Evolutionary conservation across 1,140 invertebrate species (phyloP), one percentile per base, ranked within the genome.

Genomic region (Battus philenor): DNA sequence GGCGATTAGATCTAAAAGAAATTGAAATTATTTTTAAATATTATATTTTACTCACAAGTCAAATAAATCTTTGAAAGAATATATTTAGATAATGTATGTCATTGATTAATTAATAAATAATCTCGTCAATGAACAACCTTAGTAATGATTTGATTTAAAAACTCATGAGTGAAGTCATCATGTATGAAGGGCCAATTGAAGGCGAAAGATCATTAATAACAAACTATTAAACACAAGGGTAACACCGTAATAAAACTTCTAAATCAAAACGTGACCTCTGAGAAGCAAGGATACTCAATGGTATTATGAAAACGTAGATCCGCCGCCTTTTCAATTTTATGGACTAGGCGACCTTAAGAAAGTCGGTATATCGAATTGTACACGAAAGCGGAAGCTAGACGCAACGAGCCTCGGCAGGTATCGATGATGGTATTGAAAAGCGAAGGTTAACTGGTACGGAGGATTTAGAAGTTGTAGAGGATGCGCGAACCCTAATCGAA

Each of bases 221-320:
- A 55, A 66, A 70, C 63, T 54, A 67, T 61, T 47, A 48, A 51
- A 62, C 55, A 59, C 73, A 81, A 83, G 79, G 77, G 73, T 73
- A 81, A 81, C 73, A 44, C 59, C 71, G 54, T 71, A 72, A 81
- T 84, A 76, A 76, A 83, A 78, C 61, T 71, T 67, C 74, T 72
- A 72, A 63, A 61, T 63, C 64, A 68, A 77, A 74, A 66, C 58
- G 41, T 72, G 70, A 65, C 77, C 75, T 83, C 66, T 68, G 50
- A 55, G 43, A 63, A 45, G 45, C 70, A 61, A 71, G 68, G 55
- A 73, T 67, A 68, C 72, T 68, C 49, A 64, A 62, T 72, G 49
- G 58, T 68, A 69, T 68, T 65, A 72, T 63, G 51, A 73, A 75
- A 79, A 66, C 55, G 76, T 67, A 73, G 70, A 77, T 73, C 54